Base-by-base conservation (phyloP, 2,888 invertebrate species). In the Lithophane ornitopus region DNA sequence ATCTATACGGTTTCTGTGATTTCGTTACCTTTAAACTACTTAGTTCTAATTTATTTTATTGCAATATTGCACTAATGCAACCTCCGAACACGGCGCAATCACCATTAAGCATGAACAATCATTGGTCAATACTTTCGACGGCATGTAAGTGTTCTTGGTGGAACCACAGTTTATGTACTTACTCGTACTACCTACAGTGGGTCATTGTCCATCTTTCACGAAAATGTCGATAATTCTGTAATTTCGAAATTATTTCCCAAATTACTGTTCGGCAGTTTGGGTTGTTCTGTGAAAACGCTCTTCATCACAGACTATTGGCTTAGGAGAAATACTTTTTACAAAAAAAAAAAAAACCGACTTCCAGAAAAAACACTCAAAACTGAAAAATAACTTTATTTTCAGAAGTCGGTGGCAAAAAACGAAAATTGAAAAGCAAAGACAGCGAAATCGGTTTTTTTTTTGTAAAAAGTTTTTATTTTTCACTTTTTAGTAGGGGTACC, bases 41-140 rank as follows among this genome's bases (percentile, higher is more conserved):
- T 56, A 39, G 11, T 26, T 46, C 34, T 26, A 34, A 58, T 46
- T 54, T 22, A 41, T 59, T 59, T 28, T 28, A 73, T 74, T 59
- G 74, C 59, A 61, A 41, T 28, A 41, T 73, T 59, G 58, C 28
- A 22, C 3, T 74, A 73, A 59, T 41, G 41, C 74, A 59, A 59
- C 26, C 28, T 41, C 49, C 12, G 26, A 28, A 52, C 28, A 49
- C 16, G 22, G 28, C 49, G 58, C 49, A 73, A 74, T 73, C 49
- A 59, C 3, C 49, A 61, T 28, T 68, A 41, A 0, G n/a, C 59
- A 52, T 41, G 39, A 28, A 49, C 59, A 52, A 49, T 74, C 16
- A 74, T 61, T 74, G 46, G 72, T 56, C 44, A 72, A 70, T 70
- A 9, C 3, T 39, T 28, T 19, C 49, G 49, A 28, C 26, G 3